A percentile compares a stretch with the other conserved stretches of the same genome.
Conservation (phyloP, 2,797 vertebrate species). For the Falco biarmicus region DNA sequence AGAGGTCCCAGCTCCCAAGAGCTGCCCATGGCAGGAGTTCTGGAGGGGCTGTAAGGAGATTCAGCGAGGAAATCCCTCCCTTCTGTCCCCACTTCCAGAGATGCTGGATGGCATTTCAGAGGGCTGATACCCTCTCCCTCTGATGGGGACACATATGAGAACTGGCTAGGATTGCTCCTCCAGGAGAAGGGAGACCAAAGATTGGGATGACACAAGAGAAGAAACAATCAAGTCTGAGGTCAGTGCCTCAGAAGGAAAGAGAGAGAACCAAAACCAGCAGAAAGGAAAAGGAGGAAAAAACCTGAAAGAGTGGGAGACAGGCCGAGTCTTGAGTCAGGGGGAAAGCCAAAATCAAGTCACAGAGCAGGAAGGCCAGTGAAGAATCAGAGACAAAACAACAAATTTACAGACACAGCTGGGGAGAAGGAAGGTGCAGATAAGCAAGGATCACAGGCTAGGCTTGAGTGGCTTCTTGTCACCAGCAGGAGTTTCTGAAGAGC, state of each 20-base stretch:
- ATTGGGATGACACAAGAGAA: not conserved
- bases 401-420: not conserved
- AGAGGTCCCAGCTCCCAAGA: not conserved
- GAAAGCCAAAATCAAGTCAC: not conserved
- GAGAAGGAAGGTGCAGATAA: not conserved
- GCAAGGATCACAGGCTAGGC: not conserved
- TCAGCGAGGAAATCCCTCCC: not conserved
- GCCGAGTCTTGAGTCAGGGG: not conserved
- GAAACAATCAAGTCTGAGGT: not conserved
- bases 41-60: not conserved
- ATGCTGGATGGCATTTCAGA: not conserved
- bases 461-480: not conserved
- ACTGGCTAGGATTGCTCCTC: not conserved
- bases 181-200: not conserved
- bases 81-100: not conserved
- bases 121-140: not conserved
- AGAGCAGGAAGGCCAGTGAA: not conserved
- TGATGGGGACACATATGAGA: not conserved
- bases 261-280: not conserved
- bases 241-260: not conserved
- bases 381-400: not conserved
- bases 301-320: not conserved
- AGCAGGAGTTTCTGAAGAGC: not conserved
- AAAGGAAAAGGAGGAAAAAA: not conserved
- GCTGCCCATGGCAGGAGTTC: not conserved